phyloP scores from a whole-genome alignment of 2,113 vertebrate species.

The Salminus brasiliensis region DNA sequence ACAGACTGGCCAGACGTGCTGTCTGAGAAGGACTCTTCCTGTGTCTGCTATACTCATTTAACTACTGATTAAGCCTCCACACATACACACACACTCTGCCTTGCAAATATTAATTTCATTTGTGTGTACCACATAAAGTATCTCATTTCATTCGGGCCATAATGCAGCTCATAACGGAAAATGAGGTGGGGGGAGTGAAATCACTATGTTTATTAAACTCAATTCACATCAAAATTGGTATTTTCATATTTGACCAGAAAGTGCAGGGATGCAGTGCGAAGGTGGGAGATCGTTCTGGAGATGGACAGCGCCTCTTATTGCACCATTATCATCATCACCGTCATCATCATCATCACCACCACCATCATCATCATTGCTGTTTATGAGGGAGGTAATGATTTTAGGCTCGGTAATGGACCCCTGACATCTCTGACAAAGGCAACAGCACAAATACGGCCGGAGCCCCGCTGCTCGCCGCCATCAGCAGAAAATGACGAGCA shows the following conservation, averaged over 20 bases:
- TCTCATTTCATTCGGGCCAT: constrained; percentile 48
- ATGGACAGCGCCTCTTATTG: constrained; percentile 53
- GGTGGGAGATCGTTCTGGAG: constrained; percentile 45
- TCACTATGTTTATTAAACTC: constrained; percentile 58
- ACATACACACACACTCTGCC: constrained; percentile 9
- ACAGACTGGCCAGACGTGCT: constrained; percentile 9
- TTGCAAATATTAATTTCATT: constrained; percentile 52
- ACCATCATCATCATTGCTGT: constrained; percentile 44
- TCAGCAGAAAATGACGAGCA: constrained; percentile 42
- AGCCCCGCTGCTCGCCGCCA: constrained; percentile 40
- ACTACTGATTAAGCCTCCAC: constrained; percentile 31
- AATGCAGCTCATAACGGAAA: constrained; percentile 47
- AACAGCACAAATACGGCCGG: constrained; percentile 24
- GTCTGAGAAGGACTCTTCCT: constrained; percentile 29
- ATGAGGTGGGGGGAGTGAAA: constrained; percentile 35
- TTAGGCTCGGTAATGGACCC: constrained; percentile 57
- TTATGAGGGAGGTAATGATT: constrained; percentile 54
- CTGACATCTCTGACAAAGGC: constrained; percentile 52
- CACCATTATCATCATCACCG: constrained; percentile 55
- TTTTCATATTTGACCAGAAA: constrained; percentile 53
- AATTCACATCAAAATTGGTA: constrained; percentile 48
- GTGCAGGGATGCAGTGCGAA: constrained; percentile 30
- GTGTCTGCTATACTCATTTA: constrained; percentile 41
- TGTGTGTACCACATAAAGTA: constrained; percentile 35
- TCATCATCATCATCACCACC: constrained; percentile 47